Evolutionary conservation across 2,888 invertebrate species (phyloP).

Genomic region (Nowickia ferox): DNA sequence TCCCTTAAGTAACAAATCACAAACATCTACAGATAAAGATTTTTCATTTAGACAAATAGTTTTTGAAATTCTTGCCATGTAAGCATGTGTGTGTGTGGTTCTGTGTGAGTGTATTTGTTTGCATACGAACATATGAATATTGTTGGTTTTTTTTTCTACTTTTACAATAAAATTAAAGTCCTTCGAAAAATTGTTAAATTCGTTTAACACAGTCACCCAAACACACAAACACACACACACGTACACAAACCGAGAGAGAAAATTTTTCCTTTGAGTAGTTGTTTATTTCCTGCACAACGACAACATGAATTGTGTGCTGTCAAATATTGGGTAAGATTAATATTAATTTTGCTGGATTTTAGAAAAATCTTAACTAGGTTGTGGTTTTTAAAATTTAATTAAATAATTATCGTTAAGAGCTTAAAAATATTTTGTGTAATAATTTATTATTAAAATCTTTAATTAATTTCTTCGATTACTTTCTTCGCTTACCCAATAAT

Average conservation of each 20-base stretch:
- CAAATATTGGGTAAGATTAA: neutral
- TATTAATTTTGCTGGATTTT: neutral
- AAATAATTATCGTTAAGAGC: too few species aligned
- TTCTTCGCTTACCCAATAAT: neutral
- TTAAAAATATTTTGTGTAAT: too few species aligned
- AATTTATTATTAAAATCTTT: too few species aligned
- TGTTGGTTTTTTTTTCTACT: neutral
- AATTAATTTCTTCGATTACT: neutral
- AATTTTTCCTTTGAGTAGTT: conserved; percentile 17
- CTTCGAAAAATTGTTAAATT: conserved; percentile 38
- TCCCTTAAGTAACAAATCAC: conserved; percentile 63
- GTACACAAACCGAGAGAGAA: neutral
- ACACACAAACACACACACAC: neutral
- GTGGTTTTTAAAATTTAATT: too few species aligned
- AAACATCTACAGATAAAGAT: conserved; percentile 52
- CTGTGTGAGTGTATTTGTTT: neutral
- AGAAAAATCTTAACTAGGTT: neutral
- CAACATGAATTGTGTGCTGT: conserved; percentile 18
- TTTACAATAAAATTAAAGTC: conserved; percentile 31
- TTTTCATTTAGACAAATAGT: conserved; percentile 54
- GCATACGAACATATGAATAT: conserved; percentile 11
- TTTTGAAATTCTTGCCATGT: conserved; percentile 16
- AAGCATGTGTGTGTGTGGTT: neutral
- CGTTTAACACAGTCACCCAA: conserved; percentile 25
- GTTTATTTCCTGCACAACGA: conserved; percentile 18